These are phyloP conservation scores for Nannoperca obscura DNA, from an alignment of 2,797 vertebrate genomes.

Conservation along the genomic window DNA sequence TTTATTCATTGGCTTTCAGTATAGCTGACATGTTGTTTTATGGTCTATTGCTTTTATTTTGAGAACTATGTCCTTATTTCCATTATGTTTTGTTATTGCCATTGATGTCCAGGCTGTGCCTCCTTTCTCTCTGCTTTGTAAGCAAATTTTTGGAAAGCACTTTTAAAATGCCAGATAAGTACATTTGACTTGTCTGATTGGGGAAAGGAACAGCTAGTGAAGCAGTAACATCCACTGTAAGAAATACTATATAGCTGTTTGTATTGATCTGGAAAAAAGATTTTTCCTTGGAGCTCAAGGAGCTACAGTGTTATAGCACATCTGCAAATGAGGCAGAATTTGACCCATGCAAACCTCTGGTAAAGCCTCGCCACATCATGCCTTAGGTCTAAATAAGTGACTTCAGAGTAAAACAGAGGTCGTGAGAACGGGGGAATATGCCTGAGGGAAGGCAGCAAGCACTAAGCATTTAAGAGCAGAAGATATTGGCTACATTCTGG, in stretches of 20 bases:
- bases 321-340: constrained; percentile 62
- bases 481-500: neutral
- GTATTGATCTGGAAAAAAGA: neutral
- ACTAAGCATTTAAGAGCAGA: constrained; percentile 40
- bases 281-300: constrained; percentile 29
- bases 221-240: neutral
- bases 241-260: neutral
- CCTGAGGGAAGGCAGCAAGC: constrained; percentile 53
- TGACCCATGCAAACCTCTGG: constrained; percentile 46
- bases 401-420: constrained; percentile 33
- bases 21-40: neutral
- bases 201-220: neutral
- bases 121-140: constrained; percentile 23
- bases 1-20: constrained; percentile 18
- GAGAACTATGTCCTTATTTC: neutral
- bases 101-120: neutral
- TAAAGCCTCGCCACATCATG: constrained; percentile 40
- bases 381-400: constrained; percentile 57
- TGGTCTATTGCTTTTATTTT: constrained; percentile 21
- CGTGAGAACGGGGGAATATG: constrained; percentile 18
- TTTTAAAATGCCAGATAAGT: constrained; percentile 35
- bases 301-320: constrained; percentile 49
- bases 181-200: constrained; percentile 11
- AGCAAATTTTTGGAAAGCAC: constrained; percentile 33
- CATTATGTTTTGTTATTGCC: constrained; percentile 20